phyloP scores from a whole-genome alignment of 2,797 vertebrate genomes.

The Gambusia yucatana region DNA sequence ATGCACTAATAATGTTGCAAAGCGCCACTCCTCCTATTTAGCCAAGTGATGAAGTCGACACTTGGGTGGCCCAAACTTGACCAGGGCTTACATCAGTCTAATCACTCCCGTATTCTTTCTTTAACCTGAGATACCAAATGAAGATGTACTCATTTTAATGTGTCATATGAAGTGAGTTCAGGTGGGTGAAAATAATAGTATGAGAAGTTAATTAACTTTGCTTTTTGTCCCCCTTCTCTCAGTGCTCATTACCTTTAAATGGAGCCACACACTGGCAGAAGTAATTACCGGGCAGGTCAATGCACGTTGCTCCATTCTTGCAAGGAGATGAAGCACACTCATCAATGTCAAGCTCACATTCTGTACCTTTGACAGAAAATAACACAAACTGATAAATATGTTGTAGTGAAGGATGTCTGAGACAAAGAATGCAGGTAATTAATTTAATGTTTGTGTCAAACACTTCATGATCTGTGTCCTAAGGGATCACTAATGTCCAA shows the following conservation, averaged over 20 bases:
- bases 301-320: constrained; percentile 85
- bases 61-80: constrained; percentile 2
- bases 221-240: constrained; percentile 80
- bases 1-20: neutral
- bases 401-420: constrained; percentile 24
- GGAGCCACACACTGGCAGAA: constrained; percentile 87
- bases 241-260: constrained; percentile 92
- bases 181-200: constrained; percentile 85
- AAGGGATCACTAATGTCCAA: constrained; percentile 4
- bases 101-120: constrained; percentile 43
- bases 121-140: constrained; percentile 66
- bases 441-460: constrained; percentile 22
- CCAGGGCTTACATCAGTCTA: constrained; percentile 14
- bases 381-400: constrained; percentile 48
- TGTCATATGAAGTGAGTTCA: constrained; percentile 78
- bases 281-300: constrained; percentile 91
- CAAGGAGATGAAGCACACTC: constrained; percentile 84
- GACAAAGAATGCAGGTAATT: constrained; percentile 26
- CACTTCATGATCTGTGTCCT: constrained; percentile 22
- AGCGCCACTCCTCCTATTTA: neutral
- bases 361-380: constrained; percentile 73
- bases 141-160: constrained; percentile 75
- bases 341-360: constrained; percentile 84
- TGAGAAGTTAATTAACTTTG: constrained; percentile 89
- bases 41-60: constrained; percentile 17